phyloP scores from a whole-genome alignment of 2,797 vertebrate genomes.

The Adelosebastes latens region DNA sequence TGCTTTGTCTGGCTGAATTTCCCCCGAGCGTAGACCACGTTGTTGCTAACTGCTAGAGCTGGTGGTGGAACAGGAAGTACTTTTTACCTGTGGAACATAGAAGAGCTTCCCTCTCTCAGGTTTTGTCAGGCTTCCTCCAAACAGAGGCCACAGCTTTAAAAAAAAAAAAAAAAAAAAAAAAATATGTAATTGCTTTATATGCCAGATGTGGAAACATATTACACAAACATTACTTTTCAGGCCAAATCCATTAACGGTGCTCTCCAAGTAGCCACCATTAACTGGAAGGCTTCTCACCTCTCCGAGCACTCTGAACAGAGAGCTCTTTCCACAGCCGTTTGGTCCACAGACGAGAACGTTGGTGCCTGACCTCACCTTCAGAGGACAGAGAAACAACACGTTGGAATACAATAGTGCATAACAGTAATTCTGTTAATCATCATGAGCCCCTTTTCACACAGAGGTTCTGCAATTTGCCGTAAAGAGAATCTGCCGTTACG shows the following conservation, averaged over 20 bases:
- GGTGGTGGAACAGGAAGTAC: neutral
- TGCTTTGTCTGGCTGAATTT: no score
- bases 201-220: neutral
- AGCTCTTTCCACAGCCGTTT: slow-evolving; percentile 98
- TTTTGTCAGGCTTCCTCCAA: slow-evolving; percentile 95
- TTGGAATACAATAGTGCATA: neutral
- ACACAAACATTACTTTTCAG: neutral
- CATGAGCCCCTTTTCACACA: no score
- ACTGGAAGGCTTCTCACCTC: slow-evolving; percentile 82
- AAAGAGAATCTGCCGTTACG: no score
- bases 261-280: neutral
- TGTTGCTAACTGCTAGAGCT: neutral
- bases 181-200: neutral
- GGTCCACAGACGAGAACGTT: slow-evolving; percentile 98
- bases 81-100: slow-evolving; percentile 95
- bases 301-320: slow-evolving; percentile 95
- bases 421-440: neutral
- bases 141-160: slow-evolving; percentile 94
- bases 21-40: neutral
- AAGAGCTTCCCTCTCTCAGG: slow-evolving; percentile 97
- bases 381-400: neutral
- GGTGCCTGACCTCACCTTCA: slow-evolving; percentile 92
- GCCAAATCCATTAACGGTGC: neutral
- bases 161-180: neutral
- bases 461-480: no score